These are phyloP conservation scores for Calameuta idolon DNA, from an alignment of 2,888 invertebrate species.

Conservation along the genomic window DNA sequence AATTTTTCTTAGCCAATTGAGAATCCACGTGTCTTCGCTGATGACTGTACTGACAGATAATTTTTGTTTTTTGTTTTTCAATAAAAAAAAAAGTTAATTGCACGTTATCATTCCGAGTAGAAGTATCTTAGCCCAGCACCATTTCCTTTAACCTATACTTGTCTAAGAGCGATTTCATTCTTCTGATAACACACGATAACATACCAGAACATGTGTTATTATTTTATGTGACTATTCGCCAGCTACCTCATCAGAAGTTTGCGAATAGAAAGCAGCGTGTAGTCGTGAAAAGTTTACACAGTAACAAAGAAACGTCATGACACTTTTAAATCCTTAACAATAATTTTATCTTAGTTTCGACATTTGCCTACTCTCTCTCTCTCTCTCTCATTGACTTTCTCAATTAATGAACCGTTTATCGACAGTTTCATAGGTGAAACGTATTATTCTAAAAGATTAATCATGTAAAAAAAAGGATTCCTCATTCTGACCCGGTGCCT, in stretches of 20 bases:
- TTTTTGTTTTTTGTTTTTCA: background rate
- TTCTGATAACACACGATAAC: background rate
- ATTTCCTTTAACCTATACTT: background rate
- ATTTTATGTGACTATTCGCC: background rate
- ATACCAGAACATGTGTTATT: background rate
- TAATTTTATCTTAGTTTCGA: background rate
- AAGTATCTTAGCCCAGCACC: background rate
- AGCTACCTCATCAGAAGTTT: background rate
- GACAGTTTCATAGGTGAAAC: background rate
- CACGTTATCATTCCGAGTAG: background rate
- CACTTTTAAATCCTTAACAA: background rate
- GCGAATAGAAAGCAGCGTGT: background rate
- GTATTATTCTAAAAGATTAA: background rate
- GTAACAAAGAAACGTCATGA: background rate
- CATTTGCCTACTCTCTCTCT: background rate
- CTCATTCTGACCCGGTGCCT: background rate
- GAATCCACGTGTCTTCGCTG: background rate
- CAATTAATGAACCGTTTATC: background rate
- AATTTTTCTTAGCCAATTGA: background rate
- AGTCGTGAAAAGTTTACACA: background rate
- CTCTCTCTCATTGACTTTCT: background rate
- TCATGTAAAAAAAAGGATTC: background rate
- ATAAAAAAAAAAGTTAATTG: background rate
- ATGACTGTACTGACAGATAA: background rate
- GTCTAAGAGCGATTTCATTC: background rate